Evolutionary conservation across 2,797 vertebrate genomes (phyloP).

Genomic region (Triplophysa yarkandensis): DNA sequence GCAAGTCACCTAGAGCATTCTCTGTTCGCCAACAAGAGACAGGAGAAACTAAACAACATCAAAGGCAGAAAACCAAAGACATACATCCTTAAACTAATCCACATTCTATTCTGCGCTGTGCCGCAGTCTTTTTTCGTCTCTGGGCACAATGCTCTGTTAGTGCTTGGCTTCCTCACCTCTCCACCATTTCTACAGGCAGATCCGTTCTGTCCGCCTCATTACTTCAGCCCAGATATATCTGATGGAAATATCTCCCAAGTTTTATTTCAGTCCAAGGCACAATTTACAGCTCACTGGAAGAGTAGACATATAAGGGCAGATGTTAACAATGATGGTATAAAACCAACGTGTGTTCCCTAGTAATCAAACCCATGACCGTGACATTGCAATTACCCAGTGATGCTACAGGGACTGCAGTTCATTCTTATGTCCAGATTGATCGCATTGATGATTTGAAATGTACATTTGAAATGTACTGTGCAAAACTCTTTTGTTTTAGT

Average conservation of each 20-base stretch:
- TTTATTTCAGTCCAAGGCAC: slow-evolving; percentile 20
- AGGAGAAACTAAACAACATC: slow-evolving; percentile 33
- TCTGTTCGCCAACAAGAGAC: slow-evolving; percentile 16
- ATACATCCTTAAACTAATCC: slow-evolving; percentile 42
- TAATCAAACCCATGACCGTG: background rate
- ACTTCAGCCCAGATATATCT: slow-evolving; percentile 48
- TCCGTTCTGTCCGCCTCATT: slow-evolving; percentile 50
- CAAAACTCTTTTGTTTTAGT: too few species aligned
- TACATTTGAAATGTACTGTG: too few species aligned
- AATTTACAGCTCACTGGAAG: slow-evolving; percentile 11
- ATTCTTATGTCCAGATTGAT: background rate
- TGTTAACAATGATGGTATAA: slow-evolving; percentile 15
- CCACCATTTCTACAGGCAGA: slow-evolving; percentile 25
- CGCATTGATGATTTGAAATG: background rate
- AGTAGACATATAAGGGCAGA: background rate
- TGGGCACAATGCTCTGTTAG: slow-evolving; percentile 50
- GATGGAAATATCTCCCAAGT: slow-evolving; percentile 5
- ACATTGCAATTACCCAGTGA: background rate
- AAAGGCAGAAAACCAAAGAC: slow-evolving; percentile 27
- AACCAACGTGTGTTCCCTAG: background rate
- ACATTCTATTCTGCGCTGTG: slow-evolving; percentile 13
- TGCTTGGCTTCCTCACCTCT: slow-evolving; percentile 46
- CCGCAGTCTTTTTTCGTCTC: slow-evolving; percentile 13
- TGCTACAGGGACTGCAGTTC: background rate
- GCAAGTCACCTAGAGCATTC: slow-evolving; percentile 9